Conservation (phyloP, 1,140 invertebrate genomes). For the Rhyzopertha dominica region DNA sequence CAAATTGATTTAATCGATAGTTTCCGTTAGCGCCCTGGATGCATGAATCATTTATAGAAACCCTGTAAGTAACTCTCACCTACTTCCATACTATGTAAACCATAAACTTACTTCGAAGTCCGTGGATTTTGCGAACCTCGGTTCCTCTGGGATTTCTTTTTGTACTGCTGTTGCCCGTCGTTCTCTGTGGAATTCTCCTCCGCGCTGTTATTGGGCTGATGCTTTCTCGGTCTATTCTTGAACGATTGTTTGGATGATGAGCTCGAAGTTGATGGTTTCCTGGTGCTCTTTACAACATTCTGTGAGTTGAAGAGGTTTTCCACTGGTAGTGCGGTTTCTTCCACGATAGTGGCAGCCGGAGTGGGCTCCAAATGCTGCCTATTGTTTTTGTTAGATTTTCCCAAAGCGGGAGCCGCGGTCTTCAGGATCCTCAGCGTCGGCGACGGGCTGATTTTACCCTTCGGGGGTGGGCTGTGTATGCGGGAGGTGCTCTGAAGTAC, state of each 20-base stretch:
- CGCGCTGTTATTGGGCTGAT: slow-evolving; percentile 37
- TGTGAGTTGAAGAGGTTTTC: slow-evolving; percentile 49
- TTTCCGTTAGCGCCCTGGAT: too few relatives aligned
- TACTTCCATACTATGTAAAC: too few relatives aligned
- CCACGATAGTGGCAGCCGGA: slow-evolving; percentile 50
- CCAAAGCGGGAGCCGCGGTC: slow-evolving; percentile 62
- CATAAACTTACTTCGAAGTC: slow-evolving; percentile 38
- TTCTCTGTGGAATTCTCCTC: slow-evolving; percentile 34
- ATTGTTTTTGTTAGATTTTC: slow-evolving; percentile 49
- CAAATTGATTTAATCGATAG: too few relatives aligned
- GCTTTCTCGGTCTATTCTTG: slow-evolving; percentile 40
- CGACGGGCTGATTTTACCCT: slow-evolving; percentile 59
- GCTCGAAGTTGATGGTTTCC: slow-evolving; percentile 49
- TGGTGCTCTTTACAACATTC: slow-evolving; percentile 50
- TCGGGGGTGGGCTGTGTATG: slow-evolving; percentile 38
- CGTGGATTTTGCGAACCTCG: slow-evolving; percentile 18
- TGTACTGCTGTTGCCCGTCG: slow-evolving; percentile 30
- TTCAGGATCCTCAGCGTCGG: slow-evolving; percentile 64
- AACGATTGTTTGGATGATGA: slow-evolving; percentile 34
- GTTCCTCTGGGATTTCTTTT: slow-evolving; percentile 27
- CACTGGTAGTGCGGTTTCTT: slow-evolving; percentile 51
- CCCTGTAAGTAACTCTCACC: too few relatives aligned
- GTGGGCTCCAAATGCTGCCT: slow-evolving; percentile 58
- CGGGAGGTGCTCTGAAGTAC: slow-evolving; percentile 51
- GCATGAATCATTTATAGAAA: too few relatives aligned